Evolutionary conservation across 2,888 invertebrate genomes (phyloP), one percentile per base, ranked within the genome.

Genomic region (Apamea epomidion): DNA sequence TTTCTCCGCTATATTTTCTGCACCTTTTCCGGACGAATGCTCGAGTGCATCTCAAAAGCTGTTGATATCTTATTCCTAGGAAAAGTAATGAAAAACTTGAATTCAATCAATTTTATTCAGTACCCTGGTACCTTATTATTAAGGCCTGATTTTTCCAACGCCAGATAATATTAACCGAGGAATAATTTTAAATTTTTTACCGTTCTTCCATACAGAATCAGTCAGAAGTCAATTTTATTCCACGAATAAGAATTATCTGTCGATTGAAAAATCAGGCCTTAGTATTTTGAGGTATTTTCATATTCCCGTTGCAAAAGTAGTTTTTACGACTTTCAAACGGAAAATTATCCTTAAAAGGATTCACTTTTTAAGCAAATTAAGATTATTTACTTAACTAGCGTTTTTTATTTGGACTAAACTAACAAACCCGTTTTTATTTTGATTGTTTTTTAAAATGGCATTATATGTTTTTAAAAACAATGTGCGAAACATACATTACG

Each of bases 1-100:
- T 64, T 80, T 62, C 42, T n/a, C 37, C 29, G 45, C 18, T n/a
- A 80, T 62, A 42, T 62, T 69, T 51, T 69, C 32, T 32, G 51
- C n/a, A 37, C 25, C 0, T 29, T 65, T 72, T 54, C 25, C 16
- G 18, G 2, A 18, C 0, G 45, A 80, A 29, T 37, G 18, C 14
- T 60, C 1, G 12, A 42, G 7, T 32, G 42, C 42, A 29, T 51
- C 29, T 51, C 10, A 60, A 64, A 65, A 45, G 10, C 10, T 21
- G 4, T 64, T 79, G 3, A 60, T 25, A 68, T 32, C 8, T 51
- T 32, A 45, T 54, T 54, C 64, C 45, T 32, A 51, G 37, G 14
- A n/a, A 58, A 74, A 51, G 29, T 54, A 48, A 21, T 21, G 10
- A 42, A 51, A 54, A 32, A 14, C 8, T 16, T n/a, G 12, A 14